Base-by-base conservation (phyloP, 2,888 invertebrate genomes). In the Andrena flavipes region DNA sequence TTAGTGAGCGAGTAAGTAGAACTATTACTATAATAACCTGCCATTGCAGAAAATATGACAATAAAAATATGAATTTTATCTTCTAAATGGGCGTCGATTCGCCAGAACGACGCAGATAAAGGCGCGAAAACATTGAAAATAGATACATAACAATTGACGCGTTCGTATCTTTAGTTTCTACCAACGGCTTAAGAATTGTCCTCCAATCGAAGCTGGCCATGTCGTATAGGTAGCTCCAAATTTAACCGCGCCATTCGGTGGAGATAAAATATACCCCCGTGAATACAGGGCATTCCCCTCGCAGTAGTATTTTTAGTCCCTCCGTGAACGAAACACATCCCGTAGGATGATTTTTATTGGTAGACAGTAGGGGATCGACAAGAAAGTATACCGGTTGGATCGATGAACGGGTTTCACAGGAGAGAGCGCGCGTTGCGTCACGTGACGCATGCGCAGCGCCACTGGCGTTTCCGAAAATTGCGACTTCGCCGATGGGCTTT, bases 371-470 rank as follows among this genome's bases (percentile, higher is more conserved):
- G 48, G 76, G 75, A 68, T 84, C 67, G 67, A 80, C 23, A 72
- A 68, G 74, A 82, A 85, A 80, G 69, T 64, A n/a, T 49, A 42
- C 42, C n/a, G 48, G 49, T n/a, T 59, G 79, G 84, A 86, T 88
- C 88, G 83, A 88, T 88, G 82, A 65, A 73, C 72, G 56, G 23
- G 33, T 54, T 7, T 13, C 16, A 10, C 33, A 6, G 48, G 49
- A 59, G 49, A 29, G 49, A 48, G 48, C 60, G 48, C n/a, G n/a
- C 5, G 51, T 48, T 87, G 83, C 88, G 65, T 83, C 88, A 85
- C 49, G 0, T 16, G 10, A 77, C 76, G 85, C 85, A 76, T 87
- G 87, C 88, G 88, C 82, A 48, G 30, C 8, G 26, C 68, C 54
- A 69, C 69, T 75, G 81, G 65, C 60, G 13, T 77, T 80, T 75